These are phyloP conservation scores for Trichogramma pretiosum DNA, from an alignment of 1,140 invertebrate species.

Conservation along the genomic window DNA sequence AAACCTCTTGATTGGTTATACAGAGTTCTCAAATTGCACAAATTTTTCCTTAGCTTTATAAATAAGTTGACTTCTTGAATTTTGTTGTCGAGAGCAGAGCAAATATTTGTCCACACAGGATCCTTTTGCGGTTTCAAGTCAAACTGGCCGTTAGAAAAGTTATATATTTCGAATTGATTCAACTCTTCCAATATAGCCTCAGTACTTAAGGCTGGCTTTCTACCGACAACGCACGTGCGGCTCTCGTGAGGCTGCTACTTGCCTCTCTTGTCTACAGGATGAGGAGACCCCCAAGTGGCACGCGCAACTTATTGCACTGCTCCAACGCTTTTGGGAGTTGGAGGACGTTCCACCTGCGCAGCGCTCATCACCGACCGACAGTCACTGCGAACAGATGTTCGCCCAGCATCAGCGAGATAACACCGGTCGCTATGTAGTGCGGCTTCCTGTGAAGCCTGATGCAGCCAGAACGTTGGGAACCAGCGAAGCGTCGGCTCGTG, in stretches of 20 bases:
- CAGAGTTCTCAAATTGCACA: neutral
- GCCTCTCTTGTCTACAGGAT: too few species aligned
- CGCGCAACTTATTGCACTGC: too few species aligned
- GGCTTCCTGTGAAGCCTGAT: neutral
- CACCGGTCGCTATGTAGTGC: neutral
- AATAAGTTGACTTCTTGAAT: neutral
- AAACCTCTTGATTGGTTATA: neutral
- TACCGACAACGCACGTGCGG: too few species aligned
- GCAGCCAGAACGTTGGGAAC: neutral
- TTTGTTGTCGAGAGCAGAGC: neutral
- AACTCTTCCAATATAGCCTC: too few species aligned
- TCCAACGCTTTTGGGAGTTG: too few species aligned
- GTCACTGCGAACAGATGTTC: neutral
- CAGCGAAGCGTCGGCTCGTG: neutral
- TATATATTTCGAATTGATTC: too few species aligned
- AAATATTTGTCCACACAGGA: neutral
- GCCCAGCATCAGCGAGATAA: neutral
- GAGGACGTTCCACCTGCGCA: too few species aligned
- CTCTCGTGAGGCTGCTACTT: too few species aligned
- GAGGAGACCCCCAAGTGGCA: too few species aligned
- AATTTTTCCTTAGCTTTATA: neutral
- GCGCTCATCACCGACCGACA: neutral
- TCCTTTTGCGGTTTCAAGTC: neutral
- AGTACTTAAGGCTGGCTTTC: too few species aligned
- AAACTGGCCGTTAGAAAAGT: too few species aligned